A percentile compares a stretch with the other conserved stretches of the same genome.
phyloP scores from a whole-genome alignment of 2,797 vertebrate genomes.

The Anomalospiza imberbis region DNA sequence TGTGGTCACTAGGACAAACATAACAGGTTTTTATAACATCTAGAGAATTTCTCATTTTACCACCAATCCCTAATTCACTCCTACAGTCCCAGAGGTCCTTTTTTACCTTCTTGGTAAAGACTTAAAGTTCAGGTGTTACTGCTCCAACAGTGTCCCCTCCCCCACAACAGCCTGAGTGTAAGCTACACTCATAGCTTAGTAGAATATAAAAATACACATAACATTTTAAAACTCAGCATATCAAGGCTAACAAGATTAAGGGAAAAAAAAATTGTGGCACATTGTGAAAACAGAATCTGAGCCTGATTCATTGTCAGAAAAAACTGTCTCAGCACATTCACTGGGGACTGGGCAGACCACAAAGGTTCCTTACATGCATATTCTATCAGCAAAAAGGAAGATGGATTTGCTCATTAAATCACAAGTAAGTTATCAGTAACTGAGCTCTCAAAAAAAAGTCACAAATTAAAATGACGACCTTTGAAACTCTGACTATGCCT shows the following conservation, averaged over 20 bases:
- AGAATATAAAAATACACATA: neutral
- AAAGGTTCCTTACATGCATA: neutral
- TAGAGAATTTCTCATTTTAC: neutral
- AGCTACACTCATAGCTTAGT: neutral
- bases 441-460: neutral
- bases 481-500: constrained; percentile 3
- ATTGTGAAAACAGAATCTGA: neutral
- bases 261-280: neutral
- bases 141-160: neutral
- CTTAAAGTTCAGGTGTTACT: neutral
- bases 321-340: neutral
- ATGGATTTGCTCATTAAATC: constrained; percentile 12
- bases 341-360: neutral
- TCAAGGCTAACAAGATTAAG: neutral
- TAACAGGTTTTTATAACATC: neutral
- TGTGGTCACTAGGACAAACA: neutral
- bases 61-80: neutral
- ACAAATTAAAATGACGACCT: constrained; percentile 29
- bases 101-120: neutral
- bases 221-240: neutral
- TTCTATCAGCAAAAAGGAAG: neutral
- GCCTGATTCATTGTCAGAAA: neutral
- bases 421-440: constrained; percentile 33
- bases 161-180: neutral
- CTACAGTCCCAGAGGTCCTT: neutral